Evolutionary conservation across 2,888 invertebrate genomes (phyloP).

Genomic region (Beris morrisii): DNA sequence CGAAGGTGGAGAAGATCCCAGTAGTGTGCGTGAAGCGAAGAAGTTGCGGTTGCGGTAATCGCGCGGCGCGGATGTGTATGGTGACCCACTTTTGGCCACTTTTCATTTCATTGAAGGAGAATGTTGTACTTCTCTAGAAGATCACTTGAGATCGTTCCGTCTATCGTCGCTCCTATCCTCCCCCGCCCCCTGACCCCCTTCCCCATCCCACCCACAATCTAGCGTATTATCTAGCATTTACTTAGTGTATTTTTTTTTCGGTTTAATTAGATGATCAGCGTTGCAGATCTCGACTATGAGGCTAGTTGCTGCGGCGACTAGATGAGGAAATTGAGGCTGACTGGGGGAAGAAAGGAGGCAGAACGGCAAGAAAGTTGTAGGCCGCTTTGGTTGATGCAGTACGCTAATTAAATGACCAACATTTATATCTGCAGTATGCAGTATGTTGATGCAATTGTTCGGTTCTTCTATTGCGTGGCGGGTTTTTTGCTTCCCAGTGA

Average conservation of each 20-base stretch:
- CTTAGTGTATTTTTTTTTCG: no score
- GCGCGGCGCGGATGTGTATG: constrained; percentile 23
- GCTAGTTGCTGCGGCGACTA: no score
- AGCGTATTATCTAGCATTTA: no score
- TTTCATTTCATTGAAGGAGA: constrained; percentile 26
- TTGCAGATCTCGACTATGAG: no score
- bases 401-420: constrained; percentile 17
- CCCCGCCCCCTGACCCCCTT: no score
- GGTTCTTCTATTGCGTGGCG: constrained; percentile 11
- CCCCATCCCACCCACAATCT: no score
- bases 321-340: no score
- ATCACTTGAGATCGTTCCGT: no score
- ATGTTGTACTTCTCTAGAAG: neutral
- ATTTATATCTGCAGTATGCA: neutral
- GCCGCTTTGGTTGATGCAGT: neutral
- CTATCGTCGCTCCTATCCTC: no score
- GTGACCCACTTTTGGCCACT: constrained; percentile 26
- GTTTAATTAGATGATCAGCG: no score
- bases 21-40: constrained; percentile 12
- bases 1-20: constrained; percentile 21
- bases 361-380: no score
- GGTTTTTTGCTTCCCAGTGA: constrained; percentile 14
- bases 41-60: constrained; percentile 8
- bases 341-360: no score
- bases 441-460: constrained; percentile 11